A percentile compares a stretch with the other conserved stretches of the same genome.
Conservation (phyloP, 2,888 invertebrate genomes). For the Bembecia ichneumoniformis region DNA sequence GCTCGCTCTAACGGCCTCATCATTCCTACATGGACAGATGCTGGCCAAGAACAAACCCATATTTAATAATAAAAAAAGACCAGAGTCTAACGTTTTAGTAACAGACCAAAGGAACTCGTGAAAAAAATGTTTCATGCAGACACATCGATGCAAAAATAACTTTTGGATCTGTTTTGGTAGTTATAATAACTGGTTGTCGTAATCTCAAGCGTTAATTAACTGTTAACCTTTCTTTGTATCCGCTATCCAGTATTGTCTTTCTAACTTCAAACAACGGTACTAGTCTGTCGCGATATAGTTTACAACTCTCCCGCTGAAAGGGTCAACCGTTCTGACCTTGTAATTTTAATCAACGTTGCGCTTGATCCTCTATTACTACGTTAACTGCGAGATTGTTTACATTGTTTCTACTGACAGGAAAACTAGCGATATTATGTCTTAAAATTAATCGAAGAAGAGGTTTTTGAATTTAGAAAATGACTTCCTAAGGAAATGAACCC, state of each 20-base stretch:
- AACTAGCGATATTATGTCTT: neutral
- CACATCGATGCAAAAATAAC: too few relatives aligned
- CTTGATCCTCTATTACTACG: constrained; percentile 28
- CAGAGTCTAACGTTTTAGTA: too few relatives aligned
- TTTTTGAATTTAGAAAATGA: neutral
- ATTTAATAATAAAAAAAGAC: too few relatives aligned
- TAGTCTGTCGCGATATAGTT: neutral
- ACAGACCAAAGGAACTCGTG: too few relatives aligned
- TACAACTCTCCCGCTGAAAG: neutral
- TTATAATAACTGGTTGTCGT: too few relatives aligned
- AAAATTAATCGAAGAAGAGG: neutral
- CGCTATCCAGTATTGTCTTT: neutral
- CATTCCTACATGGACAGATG: too few relatives aligned
- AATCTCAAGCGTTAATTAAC: neutral
- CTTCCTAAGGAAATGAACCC: too few relatives aligned
- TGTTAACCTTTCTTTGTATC: neutral
- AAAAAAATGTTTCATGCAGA: too few relatives aligned
- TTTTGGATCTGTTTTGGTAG: too few relatives aligned
- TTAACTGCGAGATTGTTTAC: constrained; percentile 14
- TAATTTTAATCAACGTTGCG: constrained; percentile 28
- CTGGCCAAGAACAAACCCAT: too few relatives aligned
- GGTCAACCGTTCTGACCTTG: constrained; percentile 26
- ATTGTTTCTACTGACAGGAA: neutral
- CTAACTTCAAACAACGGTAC: neutral
- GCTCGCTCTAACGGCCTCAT: too few relatives aligned